Percentiles rank a stretch among this genome's conserved stretches.
Conservation (phyloP, 2,797 vertebrate species). For the Florisuga fusca region DNA sequence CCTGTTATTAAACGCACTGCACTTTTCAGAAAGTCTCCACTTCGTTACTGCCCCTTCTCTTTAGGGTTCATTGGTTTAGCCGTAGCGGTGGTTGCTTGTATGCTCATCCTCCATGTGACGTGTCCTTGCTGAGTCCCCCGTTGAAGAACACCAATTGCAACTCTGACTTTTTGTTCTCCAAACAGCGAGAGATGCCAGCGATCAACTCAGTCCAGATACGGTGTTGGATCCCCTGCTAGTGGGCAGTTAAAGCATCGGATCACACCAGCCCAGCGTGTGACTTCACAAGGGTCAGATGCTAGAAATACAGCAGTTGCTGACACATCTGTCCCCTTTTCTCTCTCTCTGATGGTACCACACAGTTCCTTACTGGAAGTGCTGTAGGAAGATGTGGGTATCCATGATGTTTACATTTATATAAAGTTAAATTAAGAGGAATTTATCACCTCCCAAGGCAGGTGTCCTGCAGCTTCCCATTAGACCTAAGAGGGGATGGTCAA, state of each 20-base stretch:
- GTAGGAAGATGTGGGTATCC: slow-evolving; percentile 34
- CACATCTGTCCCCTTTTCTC: neutral
- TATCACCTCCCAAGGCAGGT: slow-evolving; percentile 22
- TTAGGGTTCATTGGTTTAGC: slow-evolving; percentile 60
- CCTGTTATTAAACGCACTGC: slow-evolving; percentile 14
- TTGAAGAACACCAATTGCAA: slow-evolving; percentile 59
- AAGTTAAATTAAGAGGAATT: slow-evolving; percentile 58
- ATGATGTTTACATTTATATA: slow-evolving; percentile 11
- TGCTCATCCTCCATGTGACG: neutral
- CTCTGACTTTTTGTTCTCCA: slow-evolving; percentile 21
- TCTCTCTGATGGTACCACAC: slow-evolving; percentile 13
- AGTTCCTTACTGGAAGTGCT: slow-evolving; percentile 66
- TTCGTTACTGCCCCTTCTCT: slow-evolving; percentile 24
- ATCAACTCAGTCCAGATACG: slow-evolving; percentile 42
- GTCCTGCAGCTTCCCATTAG: slow-evolving; percentile 62
- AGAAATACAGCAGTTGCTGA: slow-evolving; percentile 30
- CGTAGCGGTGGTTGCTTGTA: neutral
- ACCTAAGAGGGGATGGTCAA: slow-evolving; percentile 43
- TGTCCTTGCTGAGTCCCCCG: slow-evolving; percentile 35
- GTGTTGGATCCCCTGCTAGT: slow-evolving; percentile 46
- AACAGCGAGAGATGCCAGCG: slow-evolving; percentile 50
- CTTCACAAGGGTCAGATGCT: slow-evolving; percentile 9
- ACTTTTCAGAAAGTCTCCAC: slow-evolving; percentile 53
- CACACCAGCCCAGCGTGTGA: slow-evolving; percentile 40
- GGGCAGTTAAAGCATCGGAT: slow-evolving; percentile 73